Conservation (phyloP, 2,888 invertebrate species). For the Lumbricus terrestris region DNA sequence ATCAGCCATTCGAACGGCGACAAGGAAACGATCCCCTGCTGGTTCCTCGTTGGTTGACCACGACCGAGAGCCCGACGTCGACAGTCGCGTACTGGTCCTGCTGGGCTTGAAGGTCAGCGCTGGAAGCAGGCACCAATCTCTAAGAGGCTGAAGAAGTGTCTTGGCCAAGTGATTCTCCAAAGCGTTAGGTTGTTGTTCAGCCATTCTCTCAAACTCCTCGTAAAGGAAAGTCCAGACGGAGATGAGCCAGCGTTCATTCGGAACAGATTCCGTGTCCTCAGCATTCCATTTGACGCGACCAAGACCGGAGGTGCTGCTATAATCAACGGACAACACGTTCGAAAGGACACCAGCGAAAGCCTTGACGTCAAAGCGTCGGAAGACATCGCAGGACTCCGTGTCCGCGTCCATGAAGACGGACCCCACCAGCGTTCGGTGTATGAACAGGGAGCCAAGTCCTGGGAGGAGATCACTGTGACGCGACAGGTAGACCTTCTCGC, state of each 20-base stretch:
- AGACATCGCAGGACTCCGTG: slow-evolving; percentile 34
- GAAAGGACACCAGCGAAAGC: slow-evolving; percentile 37
- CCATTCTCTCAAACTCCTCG: slow-evolving; percentile 35
- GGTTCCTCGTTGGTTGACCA: slow-evolving; percentile 9
- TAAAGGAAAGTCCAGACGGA: slow-evolving; percentile 38
- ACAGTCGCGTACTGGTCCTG: slow-evolving; percentile 7
- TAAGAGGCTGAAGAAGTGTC: slow-evolving; percentile 34
- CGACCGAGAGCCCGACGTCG: background rate
- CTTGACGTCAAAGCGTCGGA: slow-evolving; percentile 37
- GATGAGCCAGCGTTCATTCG: slow-evolving; percentile 37
- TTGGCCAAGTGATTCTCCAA: slow-evolving; percentile 26
- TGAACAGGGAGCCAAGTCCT: slow-evolving; percentile 36
- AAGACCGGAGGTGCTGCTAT: background rate
- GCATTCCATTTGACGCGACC: slow-evolving; percentile 31
- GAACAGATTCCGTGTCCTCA: slow-evolving; percentile 27
- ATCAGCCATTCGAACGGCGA: slow-evolving; percentile 37
- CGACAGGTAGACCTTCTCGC: slow-evolving; percentile 37
- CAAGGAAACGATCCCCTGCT: slow-evolving; percentile 32
- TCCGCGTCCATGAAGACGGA: slow-evolving; percentile 37
- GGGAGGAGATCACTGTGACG: slow-evolving; percentile 38
- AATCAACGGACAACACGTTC: slow-evolving; percentile 27
- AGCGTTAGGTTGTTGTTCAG: slow-evolving; percentile 21
- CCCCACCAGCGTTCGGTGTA: slow-evolving; percentile 37
- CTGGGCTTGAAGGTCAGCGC: slow-evolving; percentile 17
- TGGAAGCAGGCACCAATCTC: slow-evolving; percentile 40